Evolutionary conservation across 2,797 vertebrate genomes (phyloP).

Genomic region (Numenius phaeopus): DNA sequence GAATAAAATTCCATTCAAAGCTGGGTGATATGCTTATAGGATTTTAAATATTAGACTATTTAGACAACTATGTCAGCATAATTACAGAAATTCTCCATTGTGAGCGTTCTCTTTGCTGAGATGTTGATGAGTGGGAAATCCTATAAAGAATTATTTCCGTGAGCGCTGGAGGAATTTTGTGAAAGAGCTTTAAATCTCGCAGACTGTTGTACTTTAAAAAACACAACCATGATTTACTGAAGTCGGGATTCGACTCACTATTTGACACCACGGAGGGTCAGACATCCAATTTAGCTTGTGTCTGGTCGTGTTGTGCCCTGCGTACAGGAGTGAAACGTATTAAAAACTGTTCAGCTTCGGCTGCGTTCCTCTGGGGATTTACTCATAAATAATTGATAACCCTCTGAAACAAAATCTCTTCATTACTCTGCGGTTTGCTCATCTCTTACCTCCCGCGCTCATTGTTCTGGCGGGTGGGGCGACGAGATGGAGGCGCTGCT

Average conservation of each 20-base stretch:
- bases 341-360: background rate
- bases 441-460: background rate
- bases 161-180: background rate
- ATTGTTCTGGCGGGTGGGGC: background rate
- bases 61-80: background rate
- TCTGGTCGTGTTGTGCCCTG: background rate
- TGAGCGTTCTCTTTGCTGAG: background rate
- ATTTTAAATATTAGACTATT: background rate
- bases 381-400: constrained; percentile 63
- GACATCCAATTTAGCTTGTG: background rate
- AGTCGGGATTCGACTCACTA: background rate
- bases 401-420: constrained; percentile 57
- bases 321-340: background rate
- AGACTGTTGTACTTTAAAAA: background rate
- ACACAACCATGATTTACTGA: background rate
- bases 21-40: background rate
- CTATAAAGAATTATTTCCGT: background rate
- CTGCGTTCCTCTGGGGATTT: constrained; percentile 35
- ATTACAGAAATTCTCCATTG: background rate
- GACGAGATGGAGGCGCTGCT: background rate
- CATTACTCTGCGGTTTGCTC: background rate
- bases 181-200: background rate
- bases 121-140: background rate
- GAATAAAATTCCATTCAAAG: background rate
- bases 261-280: background rate